Conservation (phyloP, 1,140 invertebrate species). For the Bombus turneri region DNA sequence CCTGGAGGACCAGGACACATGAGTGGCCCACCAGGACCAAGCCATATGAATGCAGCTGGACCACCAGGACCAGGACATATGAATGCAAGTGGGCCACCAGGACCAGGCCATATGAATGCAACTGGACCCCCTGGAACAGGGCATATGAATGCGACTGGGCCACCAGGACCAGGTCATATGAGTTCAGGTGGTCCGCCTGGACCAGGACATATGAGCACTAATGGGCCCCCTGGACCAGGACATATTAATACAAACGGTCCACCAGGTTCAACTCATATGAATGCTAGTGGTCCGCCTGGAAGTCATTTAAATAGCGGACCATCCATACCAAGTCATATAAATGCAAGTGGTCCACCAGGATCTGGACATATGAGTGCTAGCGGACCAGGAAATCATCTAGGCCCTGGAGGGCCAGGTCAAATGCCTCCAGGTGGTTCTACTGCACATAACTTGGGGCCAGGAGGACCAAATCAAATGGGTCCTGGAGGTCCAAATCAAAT, state of each 20-base stretch:
- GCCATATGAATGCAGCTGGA: constrained; percentile 68
- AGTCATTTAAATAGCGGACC: constrained; percentile 69
- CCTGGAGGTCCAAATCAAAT: constrained; percentile 63
- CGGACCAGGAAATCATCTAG: constrained; percentile 63
- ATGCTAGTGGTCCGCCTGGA: constrained; percentile 62
- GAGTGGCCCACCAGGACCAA: constrained; percentile 61
- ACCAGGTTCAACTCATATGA: constrained; percentile 57
- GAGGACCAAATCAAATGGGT: constrained; percentile 64
- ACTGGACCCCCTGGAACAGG: constrained; percentile 62
- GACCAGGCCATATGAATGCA: constrained; percentile 69
- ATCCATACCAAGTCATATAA: constrained; percentile 64
- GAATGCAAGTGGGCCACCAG: constrained; percentile 55
- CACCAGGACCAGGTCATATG: constrained; percentile 65
- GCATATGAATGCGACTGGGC: constrained; percentile 67
- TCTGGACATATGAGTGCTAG: constrained; percentile 61
- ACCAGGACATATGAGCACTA: constrained; percentile 54
- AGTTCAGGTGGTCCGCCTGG: constrained; percentile 67
- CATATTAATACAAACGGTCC: constrained; percentile 62
- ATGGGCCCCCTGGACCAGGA: constrained; percentile 58
- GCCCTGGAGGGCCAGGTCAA: constrained; percentile 63
- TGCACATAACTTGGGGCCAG: constrained; percentile 58
- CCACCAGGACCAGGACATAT: constrained; percentile 67
- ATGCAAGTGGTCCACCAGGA: constrained; percentile 67
- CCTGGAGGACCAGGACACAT: constrained; percentile 68
- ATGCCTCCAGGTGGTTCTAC: constrained; percentile 57